phyloP scores from a whole-genome alignment of 2,113 vertebrate genomes.

The Pedionomus torquatus region DNA sequence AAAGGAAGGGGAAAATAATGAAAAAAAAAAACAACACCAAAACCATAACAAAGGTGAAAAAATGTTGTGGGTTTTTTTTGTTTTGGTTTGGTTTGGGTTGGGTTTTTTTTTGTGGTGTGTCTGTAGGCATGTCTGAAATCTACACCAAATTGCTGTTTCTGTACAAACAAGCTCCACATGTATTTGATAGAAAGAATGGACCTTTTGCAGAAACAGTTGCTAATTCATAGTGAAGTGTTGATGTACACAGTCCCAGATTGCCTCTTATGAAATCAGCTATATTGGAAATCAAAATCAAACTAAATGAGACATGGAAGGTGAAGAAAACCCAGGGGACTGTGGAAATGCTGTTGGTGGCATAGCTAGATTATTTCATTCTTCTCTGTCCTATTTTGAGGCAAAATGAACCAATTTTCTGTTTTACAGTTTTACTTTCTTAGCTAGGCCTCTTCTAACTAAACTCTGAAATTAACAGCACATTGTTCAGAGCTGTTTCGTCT shows the following conservation, averaged over 20 bases:
- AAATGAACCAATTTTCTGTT: too few species aligned
- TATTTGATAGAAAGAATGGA: neutral
- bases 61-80: too few species aligned
- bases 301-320: neutral
- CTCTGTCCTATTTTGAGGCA: too few species aligned
- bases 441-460: too few species aligned
- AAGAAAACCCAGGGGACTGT: neutral
- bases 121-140: neutral
- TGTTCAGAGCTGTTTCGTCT: too few species aligned
- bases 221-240: slow-evolving; percentile 7
- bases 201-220: neutral
- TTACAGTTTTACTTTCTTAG: too few species aligned
- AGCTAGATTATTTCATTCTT: neutral
- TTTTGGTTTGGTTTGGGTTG: too few species aligned
- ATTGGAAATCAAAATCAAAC: slow-evolving; percentile 30
- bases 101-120: neutral
- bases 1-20: neutral
- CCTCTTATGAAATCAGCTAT: neutral
- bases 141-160: neutral
- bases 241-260: neutral
- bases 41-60: too few species aligned
- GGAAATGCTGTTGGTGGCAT: neutral
- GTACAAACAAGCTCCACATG: neutral
- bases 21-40: neutral
- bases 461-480: too few species aligned